A percentile compares a stretch with the other conserved stretches of the same genome.
phyloP scores from a whole-genome alignment of 2,888 invertebrate species.

The Homarus gammarus region DNA sequence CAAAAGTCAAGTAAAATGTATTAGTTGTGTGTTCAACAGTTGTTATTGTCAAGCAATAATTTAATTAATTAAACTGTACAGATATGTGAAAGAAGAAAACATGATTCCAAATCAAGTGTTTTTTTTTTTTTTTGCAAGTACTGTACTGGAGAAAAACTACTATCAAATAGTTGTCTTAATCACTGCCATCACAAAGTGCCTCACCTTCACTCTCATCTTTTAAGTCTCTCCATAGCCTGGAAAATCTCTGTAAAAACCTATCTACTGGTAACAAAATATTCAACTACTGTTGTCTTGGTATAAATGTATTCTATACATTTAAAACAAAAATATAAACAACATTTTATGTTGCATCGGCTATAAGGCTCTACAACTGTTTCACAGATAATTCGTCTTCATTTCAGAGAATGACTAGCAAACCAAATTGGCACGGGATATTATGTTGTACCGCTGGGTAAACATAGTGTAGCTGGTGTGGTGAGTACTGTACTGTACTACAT shows the following conservation, averaged over 20 bases:
- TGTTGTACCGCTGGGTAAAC: constrained; percentile 38
- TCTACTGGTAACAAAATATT: constrained; percentile 74
- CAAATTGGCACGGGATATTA: constrained; percentile 56
- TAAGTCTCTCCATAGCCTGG: constrained; percentile 43
- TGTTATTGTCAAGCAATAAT: too few relatives aligned
- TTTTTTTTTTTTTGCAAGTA: too few relatives aligned
- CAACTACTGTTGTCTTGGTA: constrained; percentile 66
- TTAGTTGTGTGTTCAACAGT: too few relatives aligned
- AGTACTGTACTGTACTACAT: constrained; percentile 3
- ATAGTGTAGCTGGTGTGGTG: constrained; percentile 20
- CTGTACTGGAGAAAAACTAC: too few relatives aligned
- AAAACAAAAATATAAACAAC: constrained; percentile 72
- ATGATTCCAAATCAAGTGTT: too few relatives aligned
- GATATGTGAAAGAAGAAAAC: too few relatives aligned
- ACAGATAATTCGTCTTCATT: constrained; percentile 73
- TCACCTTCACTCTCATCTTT: constrained; percentile 45
- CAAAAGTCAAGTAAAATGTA: too few relatives aligned
- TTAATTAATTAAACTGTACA: too few relatives aligned
- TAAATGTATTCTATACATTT: constrained; percentile 71
- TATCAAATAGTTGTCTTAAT: too few relatives aligned
- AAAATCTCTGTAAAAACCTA: constrained; percentile 69
- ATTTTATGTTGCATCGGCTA: constrained; percentile 70
- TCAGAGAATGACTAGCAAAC: constrained; percentile 73
- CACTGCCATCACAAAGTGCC: constrained; percentile 36
- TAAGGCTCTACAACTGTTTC: constrained; percentile 68